These are phyloP conservation scores for Drosophila tripunctata DNA, from an alignment of 2,888 invertebrate genomes.

Conservation along the genomic window DNA sequence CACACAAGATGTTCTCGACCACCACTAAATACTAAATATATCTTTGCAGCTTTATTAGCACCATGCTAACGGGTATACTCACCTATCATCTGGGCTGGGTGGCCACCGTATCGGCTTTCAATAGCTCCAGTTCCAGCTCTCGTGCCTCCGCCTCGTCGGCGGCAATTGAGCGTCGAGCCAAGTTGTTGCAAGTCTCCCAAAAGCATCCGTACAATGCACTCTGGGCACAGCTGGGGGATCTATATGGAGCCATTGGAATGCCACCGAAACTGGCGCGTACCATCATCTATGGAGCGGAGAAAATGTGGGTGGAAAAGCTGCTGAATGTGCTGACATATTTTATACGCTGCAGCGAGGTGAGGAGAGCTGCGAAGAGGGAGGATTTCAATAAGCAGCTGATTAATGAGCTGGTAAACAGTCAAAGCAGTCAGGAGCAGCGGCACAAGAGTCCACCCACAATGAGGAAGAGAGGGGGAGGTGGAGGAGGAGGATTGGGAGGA, in stretches of 20 bases:
- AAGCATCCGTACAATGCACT: slow-evolving; percentile 93
- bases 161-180: slow-evolving; percentile 83
- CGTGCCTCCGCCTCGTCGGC: slow-evolving; percentile 65
- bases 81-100: slow-evolving; percentile 97
- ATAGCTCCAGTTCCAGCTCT: slow-evolving; percentile 70
- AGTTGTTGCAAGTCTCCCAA: slow-evolving; percentile 86
- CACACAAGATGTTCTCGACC: too few species aligned
- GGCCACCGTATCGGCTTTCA: slow-evolving; percentile 87
- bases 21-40: too few species aligned
- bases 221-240: slow-evolving; percentile 94
- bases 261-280: slow-evolving; percentile 92
- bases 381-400: slow-evolving; percentile 81
- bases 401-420: slow-evolving; percentile 63
- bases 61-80: slow-evolving; percentile 93
- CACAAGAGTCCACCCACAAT: slow-evolving; percentile 58
- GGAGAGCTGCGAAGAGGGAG: slow-evolving; percentile 85
- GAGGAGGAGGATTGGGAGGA: background rate
- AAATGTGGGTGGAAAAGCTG: slow-evolving; percentile 89
- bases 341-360: slow-evolving; percentile 91
- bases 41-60: slow-evolving; percentile 95
- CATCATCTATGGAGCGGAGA: slow-evolving; percentile 89
- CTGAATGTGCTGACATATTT: slow-evolving; percentile 94
- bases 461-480: slow-evolving; percentile 20
- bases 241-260: slow-evolving; percentile 93
- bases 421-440: slow-evolving; percentile 59